A percentile compares a stretch with the other conserved stretches of the same genome.
Evolutionary conservation across 2,113 vertebrate species (phyloP).

Genomic region (cattle (Bos taurus)): DNA sequence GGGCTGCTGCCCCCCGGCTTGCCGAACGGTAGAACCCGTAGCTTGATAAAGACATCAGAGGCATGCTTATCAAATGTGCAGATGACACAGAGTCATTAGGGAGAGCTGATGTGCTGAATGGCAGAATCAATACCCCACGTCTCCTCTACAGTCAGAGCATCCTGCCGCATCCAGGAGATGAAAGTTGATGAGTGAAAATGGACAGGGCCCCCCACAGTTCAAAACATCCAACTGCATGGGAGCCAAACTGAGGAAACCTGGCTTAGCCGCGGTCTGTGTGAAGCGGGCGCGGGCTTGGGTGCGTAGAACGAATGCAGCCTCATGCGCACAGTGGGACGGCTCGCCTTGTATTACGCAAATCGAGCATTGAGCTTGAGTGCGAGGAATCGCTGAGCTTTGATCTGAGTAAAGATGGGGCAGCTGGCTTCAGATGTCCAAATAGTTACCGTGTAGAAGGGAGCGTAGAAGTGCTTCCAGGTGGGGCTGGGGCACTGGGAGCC

Average conservation of each 20-base stretch:
- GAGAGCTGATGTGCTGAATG: conserved; percentile 20
- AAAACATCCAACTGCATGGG: not conserved
- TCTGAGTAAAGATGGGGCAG: not conserved
- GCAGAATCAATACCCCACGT: not conserved
- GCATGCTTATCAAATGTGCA: not conserved
- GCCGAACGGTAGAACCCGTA: not conserved
- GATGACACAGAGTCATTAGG: conserved; percentile 5
- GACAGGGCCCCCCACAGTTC: not conserved
- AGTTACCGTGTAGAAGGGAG: rapidly evolving
- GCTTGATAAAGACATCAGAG: conserved; percentile 45
- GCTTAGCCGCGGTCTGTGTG: rapidly evolving
- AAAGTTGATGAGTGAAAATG: rapidly evolving
- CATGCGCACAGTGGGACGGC: not conserved
- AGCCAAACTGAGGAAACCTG: not conserved
- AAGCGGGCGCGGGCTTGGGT: rapidly evolving
- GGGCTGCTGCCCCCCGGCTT: not conserved
- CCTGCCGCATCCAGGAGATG: not conserved
- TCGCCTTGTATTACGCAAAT: not conserved
- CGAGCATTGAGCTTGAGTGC: not conserved
- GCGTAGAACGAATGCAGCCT: rapidly evolving
- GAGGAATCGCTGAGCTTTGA: not conserved
- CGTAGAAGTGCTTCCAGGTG: not conserved
- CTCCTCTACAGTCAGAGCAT: not conserved
- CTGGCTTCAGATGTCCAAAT: not conserved
- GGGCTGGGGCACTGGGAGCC: not conserved